phyloP scores from a whole-genome alignment of 2,797 vertebrate genomes.

The Melopsittacus undulatus region DNA sequence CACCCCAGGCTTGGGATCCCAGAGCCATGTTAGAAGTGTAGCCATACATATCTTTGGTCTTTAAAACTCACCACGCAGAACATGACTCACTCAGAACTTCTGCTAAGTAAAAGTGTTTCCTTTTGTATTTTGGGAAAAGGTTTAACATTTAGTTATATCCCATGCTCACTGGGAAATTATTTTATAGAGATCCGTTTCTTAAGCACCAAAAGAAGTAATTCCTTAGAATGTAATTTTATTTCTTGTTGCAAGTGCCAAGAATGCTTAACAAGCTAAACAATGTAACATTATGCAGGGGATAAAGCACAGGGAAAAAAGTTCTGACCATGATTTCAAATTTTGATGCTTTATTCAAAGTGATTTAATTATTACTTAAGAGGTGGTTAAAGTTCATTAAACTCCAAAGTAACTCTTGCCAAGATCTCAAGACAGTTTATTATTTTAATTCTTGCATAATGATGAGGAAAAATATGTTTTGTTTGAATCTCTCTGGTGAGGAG shows the following conservation, averaged over 20 bases:
- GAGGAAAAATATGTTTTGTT: slow-evolving; percentile 51
- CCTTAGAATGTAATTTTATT: background rate
- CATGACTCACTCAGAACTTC: background rate
- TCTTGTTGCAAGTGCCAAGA: background rate
- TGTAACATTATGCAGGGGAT: background rate
- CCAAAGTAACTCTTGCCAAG: background rate
- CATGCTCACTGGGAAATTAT: background rate
- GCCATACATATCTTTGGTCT: accelerated
- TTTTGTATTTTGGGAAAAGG: background rate
- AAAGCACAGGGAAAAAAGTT: background rate
- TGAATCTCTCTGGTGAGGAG: background rate
- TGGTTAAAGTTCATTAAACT: background rate
- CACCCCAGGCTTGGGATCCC: background rate
- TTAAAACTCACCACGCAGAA: background rate
- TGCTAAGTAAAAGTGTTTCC: background rate
- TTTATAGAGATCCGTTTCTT: background rate
- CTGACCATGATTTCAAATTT: background rate
- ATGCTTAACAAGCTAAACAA: background rate
- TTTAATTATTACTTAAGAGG: slow-evolving; percentile 8
- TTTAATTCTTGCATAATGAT: slow-evolving; percentile 31
- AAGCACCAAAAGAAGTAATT: background rate
- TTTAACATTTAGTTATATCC: background rate
- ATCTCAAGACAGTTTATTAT: slow-evolving; percentile 7
- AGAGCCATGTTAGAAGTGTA: background rate
- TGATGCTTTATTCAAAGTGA: background rate